Evolutionary conservation across 2,888 invertebrate species (phyloP).

Genomic region (Mesorhabditis sp.): DNA sequence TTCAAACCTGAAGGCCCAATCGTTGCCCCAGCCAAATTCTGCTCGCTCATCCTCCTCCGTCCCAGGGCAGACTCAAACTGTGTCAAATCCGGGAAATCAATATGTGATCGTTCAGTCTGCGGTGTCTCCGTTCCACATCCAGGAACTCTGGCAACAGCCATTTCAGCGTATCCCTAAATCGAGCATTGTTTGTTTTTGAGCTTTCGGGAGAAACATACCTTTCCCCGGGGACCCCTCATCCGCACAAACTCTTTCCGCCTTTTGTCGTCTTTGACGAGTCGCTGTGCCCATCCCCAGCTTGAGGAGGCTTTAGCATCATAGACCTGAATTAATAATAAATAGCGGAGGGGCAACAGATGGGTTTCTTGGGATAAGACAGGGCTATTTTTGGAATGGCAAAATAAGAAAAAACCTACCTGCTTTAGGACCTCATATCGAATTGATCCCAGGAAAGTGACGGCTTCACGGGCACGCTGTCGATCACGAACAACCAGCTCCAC

Average conservation of each 20-base stretch:
- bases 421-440: conserved; percentile 95
- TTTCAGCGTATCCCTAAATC: conserved; percentile 79
- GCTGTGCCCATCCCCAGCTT: conserved; percentile 58
- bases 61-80: conserved; percentile 36
- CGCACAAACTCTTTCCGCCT: conserved; percentile 87
- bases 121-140: conserved; percentile 90
- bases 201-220: conserved; percentile 9
- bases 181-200: neutral
- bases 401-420: conserved; percentile 71
- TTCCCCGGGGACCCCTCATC: conserved; percentile 91
- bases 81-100: conserved; percentile 44
- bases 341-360: neutral
- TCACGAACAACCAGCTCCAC: conserved; percentile 93
- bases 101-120: conserved; percentile 69
- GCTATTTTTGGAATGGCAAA: no score
- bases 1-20: neutral
- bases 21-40: conserved; percentile 45
- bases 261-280: conserved; percentile 62
- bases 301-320: conserved; percentile 46
- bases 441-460: conserved; percentile 92
- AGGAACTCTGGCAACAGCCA: conserved; percentile 69
- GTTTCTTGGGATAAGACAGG: no score
- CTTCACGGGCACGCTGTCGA: conserved; percentile 67
- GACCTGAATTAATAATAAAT: conserved; percentile 10
- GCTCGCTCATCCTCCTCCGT: conserved; percentile 54